A percentile compares a stretch with the other conserved stretches of the same genome.
phyloP scores from a whole-genome alignment of 2,797 vertebrate species.

The Lycodopsis pacificus region DNA sequence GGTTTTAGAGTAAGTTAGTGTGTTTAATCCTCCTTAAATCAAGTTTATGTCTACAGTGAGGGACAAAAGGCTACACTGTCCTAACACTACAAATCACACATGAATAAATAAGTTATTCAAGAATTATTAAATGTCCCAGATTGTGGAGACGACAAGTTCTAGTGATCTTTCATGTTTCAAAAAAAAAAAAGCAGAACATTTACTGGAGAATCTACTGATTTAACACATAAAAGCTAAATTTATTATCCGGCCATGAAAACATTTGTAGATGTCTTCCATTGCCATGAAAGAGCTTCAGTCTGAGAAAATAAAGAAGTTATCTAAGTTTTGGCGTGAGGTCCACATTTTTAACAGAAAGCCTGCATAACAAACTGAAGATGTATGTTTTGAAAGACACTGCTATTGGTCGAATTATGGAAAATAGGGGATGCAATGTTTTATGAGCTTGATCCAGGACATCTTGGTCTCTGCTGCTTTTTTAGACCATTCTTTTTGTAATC shows the following conservation, averaged over 20 bases:
- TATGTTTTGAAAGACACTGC: not conserved
- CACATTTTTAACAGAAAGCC: not conserved
- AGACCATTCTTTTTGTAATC: no score
- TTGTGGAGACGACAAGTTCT: not conserved
- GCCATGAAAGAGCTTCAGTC: not conserved
- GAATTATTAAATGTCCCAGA: not conserved
- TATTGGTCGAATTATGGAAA: not conserved
- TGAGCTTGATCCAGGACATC: not conserved
- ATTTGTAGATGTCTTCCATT: not conserved
- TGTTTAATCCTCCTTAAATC: not conserved
- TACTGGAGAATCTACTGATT: not conserved
- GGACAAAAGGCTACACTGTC: not conserved
- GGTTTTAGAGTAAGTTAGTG: not conserved
- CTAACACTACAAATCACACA: not conserved
- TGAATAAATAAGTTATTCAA: not conserved
- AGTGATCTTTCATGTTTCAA: not conserved
- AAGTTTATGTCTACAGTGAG: not conserved
- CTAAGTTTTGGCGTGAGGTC: not conserved
- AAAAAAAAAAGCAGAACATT: not conserved
- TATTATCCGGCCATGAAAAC: not conserved
- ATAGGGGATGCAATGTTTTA: not conserved
- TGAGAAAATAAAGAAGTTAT: not conserved
- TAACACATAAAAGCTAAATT: not conserved
- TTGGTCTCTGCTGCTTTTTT: not conserved
- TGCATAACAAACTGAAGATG: not conserved